phyloP scores from a whole-genome alignment of 1,140 invertebrate species.

The Lucilia sericata region DNA sequence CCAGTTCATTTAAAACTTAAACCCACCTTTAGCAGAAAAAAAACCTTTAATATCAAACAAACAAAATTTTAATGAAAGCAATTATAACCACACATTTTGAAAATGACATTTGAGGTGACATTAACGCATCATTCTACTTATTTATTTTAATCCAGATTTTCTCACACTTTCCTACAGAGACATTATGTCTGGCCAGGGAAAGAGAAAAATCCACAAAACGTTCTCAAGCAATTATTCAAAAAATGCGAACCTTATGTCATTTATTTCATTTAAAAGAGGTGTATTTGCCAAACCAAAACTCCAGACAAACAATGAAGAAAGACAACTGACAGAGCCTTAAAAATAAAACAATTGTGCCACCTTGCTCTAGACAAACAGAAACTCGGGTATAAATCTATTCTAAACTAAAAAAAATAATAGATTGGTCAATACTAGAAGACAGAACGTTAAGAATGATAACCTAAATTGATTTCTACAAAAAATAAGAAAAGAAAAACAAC shows the following conservation, averaged over 20 bases:
- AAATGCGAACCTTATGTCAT: neutral
- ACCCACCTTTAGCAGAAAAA: neutral
- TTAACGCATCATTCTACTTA: neutral
- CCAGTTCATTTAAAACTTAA: no score
- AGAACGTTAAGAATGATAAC: no score
- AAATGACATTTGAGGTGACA: neutral
- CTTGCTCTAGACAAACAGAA: neutral
- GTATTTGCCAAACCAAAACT: slow-evolving; percentile 13
- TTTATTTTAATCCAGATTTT: slow-evolving; percentile 40
- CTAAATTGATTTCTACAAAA: neutral
- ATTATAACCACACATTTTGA: neutral
- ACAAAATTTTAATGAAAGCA: neutral
- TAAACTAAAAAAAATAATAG: neutral
- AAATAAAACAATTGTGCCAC: slow-evolving; percentile 23
- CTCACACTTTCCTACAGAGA: slow-evolving; percentile 26
- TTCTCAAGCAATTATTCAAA: slow-evolving; percentile 17
- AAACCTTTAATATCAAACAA: neutral
- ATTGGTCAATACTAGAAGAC: neutral
- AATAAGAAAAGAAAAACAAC: slow-evolving; percentile 1
- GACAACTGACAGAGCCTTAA: neutral
- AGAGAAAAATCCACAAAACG: neutral
- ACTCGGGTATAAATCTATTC: no score
- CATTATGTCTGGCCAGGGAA: neutral
- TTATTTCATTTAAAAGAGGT: neutral
- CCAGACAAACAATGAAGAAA: neutral